phyloP scores from a whole-genome alignment of 2,888 invertebrate species.

The Cinara cedri region DNA sequence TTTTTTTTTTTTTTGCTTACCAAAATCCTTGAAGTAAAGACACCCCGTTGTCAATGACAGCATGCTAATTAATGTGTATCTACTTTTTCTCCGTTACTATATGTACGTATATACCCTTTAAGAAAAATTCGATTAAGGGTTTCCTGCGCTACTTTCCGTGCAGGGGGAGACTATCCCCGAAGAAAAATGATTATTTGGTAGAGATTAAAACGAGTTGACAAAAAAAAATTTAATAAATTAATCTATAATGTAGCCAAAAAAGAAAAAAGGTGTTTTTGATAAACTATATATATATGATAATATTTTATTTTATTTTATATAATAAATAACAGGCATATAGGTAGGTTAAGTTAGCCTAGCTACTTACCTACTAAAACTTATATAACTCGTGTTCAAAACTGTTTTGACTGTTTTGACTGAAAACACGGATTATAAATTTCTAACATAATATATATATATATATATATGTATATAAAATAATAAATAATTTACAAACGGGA shows the following conservation, averaged over 20 bases:
- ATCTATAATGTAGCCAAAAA: constrained; percentile 8
- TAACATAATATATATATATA: no score
- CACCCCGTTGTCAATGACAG: constrained; percentile 56
- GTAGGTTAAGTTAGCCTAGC: no score
- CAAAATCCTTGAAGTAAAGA: constrained; percentile 53
- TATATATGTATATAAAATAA: neutral
- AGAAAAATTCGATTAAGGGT: constrained; percentile 52
- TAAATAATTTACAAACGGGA: constrained; percentile 12
- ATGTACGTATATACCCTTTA: no score
- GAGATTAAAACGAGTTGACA: constrained; percentile 41
- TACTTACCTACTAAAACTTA: neutral
- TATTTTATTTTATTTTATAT: no score
- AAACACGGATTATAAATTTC: constrained; percentile 1
- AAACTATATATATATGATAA: no score
- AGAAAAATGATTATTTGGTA: constrained; percentile 52
- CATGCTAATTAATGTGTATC: constrained; percentile 56
- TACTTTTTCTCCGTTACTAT: constrained; percentile 2
- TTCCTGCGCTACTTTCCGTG: constrained; percentile 8
- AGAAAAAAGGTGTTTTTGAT: constrained; percentile 40
- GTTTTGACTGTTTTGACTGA: neutral
- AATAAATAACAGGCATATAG: no score
- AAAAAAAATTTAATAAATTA: constrained; percentile 50
- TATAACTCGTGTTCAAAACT: constrained; percentile 7
- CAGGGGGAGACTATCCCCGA: constrained; percentile 13
- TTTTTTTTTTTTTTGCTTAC: constrained; percentile 42